Conservation (phyloP, 2,797 vertebrate genomes). For the Tachyglossus aculeatus region DNA sequence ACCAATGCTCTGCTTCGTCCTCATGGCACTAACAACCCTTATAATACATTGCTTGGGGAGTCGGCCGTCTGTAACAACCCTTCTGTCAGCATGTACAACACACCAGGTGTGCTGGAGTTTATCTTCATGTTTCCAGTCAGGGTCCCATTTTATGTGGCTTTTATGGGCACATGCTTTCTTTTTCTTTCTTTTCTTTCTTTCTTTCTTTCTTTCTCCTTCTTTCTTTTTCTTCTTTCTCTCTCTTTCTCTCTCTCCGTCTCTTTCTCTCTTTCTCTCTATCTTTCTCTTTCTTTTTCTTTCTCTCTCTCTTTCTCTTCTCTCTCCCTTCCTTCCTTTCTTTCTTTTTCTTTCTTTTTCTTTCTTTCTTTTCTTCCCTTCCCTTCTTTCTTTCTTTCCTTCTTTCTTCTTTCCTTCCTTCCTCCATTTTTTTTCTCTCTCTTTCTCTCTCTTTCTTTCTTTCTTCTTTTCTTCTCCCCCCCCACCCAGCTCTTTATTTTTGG, state of each 20-base stretch:
- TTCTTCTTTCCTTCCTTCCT: neutral
- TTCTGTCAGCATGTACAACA: slow-evolving; percentile 99
- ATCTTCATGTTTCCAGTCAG: slow-evolving; percentile 81
- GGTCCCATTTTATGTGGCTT: slow-evolving; percentile 78
- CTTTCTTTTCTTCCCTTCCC: neutral
- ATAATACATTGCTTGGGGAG: slow-evolving; percentile 99
- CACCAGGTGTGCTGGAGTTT: slow-evolving; percentile 98
- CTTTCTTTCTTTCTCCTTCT: slow-evolving; percentile 19
- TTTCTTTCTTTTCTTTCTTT: slow-evolving; percentile 35
- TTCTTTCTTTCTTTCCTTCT: neutral
- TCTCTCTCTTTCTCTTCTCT: neutral
- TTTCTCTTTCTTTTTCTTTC: too few species aligned
- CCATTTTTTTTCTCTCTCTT: neutral
- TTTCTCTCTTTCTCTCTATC: neutral
- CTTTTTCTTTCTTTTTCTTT: too few species aligned
- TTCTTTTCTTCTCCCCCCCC: neutral
- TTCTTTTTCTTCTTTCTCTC: neutral
- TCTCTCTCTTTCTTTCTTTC: neutral
- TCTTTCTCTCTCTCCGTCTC: neutral
- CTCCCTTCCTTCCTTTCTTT: neutral
- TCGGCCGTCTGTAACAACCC: slow-evolving; percentile 99
- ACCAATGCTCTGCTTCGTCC: slow-evolving; percentile 99
- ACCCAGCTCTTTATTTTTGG: slow-evolving; percentile 63
- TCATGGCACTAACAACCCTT: slow-evolving; percentile 99
- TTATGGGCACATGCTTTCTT: slow-evolving; percentile 66